These are phyloP conservation scores for Riparia riparia DNA, from an alignment of 2,113 vertebrate species.

Conservation along the genomic window DNA sequence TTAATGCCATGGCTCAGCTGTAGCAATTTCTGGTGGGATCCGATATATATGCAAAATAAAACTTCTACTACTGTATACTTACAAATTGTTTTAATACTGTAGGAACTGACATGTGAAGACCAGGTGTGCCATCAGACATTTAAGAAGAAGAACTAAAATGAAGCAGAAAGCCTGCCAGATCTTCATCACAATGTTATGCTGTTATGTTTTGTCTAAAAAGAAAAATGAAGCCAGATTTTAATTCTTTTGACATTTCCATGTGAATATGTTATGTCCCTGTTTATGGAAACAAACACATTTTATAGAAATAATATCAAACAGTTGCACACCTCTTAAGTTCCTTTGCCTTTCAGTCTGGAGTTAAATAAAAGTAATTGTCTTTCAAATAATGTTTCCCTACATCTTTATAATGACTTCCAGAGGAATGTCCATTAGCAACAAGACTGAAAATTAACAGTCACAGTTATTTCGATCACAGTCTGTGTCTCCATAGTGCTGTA, in stretches of 20 bases:
- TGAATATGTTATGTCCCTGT: not conserved
- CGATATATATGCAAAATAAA: not conserved
- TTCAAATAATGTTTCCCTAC: not conserved
- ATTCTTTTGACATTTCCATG: not conserved
- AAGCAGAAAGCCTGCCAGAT: not conserved
- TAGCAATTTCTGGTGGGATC: not conserved
- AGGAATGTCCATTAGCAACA: not conserved
- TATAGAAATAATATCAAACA: not conserved
- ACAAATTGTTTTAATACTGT: slow-evolving; percentile 47
- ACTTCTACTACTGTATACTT: not conserved
- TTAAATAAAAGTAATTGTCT: slow-evolving; percentile 55
- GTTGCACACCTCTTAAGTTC: not conserved
- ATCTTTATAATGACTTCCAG: not conserved
- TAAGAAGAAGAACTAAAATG: slow-evolving; percentile 81
- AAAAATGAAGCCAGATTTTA: not conserved
- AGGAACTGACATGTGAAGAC: slow-evolving; percentile 89
- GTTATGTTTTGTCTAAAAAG: not conserved
- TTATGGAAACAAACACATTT: not conserved
- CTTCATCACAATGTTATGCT: not conserved
- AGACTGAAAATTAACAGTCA: slow-evolving; percentile 21
- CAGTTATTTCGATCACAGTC: not conserved
- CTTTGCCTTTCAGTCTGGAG: not conserved
- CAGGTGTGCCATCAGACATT: slow-evolving; percentile 91
- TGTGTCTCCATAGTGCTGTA: not conserved
- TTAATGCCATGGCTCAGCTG: not conserved